Evolutionary conservation across 23 tunicate species (phyloP).

Genomic region (Phallusia fumigata): DNA sequence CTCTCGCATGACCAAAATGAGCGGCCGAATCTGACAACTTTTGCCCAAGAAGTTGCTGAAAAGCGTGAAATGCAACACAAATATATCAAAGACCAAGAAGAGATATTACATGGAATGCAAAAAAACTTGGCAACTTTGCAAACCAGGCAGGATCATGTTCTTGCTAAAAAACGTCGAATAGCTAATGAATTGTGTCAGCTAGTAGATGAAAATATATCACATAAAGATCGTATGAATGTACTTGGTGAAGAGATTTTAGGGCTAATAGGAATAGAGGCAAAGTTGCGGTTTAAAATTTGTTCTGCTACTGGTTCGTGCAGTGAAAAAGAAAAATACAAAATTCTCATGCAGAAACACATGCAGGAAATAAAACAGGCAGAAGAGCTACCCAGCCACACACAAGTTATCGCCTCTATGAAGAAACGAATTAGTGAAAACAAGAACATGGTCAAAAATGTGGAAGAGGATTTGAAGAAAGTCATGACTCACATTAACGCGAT

Average conservation of each 20-base stretch:
- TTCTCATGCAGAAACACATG: not conserved
- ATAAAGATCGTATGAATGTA: not conserved
- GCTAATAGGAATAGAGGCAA: not conserved
- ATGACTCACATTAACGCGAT: not conserved
- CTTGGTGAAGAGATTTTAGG: not conserved
- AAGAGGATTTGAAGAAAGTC: not conserved
- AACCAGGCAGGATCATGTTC: not conserved
- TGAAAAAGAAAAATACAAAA: not conserved
- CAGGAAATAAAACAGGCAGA: not conserved
- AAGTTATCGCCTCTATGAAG: not conserved
- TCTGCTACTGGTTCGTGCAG: not conserved
- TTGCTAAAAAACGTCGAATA: not conserved
- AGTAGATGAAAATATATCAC: not conserved
- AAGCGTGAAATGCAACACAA: constrained; percentile 30
- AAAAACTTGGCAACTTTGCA: not conserved
- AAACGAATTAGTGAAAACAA: not conserved
- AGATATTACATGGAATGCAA: not conserved
- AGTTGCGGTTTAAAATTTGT: not conserved
- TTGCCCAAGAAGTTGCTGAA: constrained; percentile 31
- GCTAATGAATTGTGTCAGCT: not conserved
- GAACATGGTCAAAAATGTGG: not conserved
- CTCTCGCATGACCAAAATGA: no score
- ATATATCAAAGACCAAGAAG: not conserved
- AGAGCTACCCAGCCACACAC: not conserved
- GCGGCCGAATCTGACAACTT: constrained; percentile 29